Evolutionary conservation across 1,140 invertebrate species (phyloP).

Genomic region (Chironomus striatipennis): DNA sequence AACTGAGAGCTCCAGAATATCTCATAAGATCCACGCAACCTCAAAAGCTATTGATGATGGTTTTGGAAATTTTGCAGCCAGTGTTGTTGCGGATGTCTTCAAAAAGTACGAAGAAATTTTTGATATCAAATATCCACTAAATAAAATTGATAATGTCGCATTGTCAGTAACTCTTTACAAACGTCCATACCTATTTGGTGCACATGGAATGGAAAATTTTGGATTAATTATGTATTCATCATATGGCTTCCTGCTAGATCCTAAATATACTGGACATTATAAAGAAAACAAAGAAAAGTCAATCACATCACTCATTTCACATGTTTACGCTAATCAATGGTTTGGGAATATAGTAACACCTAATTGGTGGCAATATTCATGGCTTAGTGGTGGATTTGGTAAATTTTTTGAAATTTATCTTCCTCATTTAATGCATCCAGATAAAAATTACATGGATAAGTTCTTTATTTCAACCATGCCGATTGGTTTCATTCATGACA

Average conservation of each 20-base stretch:
- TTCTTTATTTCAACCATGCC: background rate
- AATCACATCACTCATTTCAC: conserved; percentile 27
- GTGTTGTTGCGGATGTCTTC: conserved; percentile 60
- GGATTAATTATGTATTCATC: conserved; percentile 83
- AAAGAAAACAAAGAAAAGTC: conserved; percentile 28
- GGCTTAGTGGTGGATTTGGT: conserved; percentile 38
- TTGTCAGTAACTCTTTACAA: conserved; percentile 51
- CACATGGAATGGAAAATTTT: conserved; percentile 82
- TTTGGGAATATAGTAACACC: conserved; percentile 44
- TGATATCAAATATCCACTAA: conserved; percentile 58
- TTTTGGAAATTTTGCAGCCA: conserved; percentile 39
- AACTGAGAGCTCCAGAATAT: background rate
- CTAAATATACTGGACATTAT: conserved; percentile 30
- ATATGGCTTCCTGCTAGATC: conserved; percentile 37
- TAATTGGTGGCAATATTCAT: conserved; percentile 39
- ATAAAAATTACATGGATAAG: background rate
- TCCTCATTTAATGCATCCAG: background rate
- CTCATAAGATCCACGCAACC: background rate
- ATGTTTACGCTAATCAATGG: conserved; percentile 43
- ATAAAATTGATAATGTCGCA: conserved; percentile 79
- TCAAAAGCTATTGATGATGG: background rate
- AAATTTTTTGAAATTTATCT: conserved; percentile 31
- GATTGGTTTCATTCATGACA: background rate
- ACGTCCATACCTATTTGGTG: conserved; percentile 67
- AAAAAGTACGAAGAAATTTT: conserved; percentile 75